Base-by-base conservation (phyloP, 2,113 vertebrate species). In the Dolichallabes microphthalmus region DNA sequence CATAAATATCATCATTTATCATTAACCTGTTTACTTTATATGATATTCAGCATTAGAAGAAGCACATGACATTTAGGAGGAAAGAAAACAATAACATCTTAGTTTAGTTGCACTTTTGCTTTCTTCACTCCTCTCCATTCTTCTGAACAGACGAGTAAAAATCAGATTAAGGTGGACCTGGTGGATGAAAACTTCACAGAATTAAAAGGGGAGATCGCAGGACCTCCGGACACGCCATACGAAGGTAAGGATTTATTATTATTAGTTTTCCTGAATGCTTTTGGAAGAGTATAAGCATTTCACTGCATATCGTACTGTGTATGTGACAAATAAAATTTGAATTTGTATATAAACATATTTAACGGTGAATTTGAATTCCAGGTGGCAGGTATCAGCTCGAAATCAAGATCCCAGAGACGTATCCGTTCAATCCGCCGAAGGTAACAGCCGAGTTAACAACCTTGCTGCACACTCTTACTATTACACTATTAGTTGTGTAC, bases 121-220 rank as follows among this genome's bases (percentile, higher is more conserved):
- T 13, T 63, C 2, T n/a, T 76, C 4, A 30, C 13, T 86, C 11
- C 93, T 89, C 95, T 92, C 94, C 92, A 92, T 91, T 92, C 90
- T 95, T 87, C 92, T 92, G 93, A 25, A 64, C 92, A 99, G 98
- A 99, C 98, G 79, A 99, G 97, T 97, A 99, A 98, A 97, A 99
- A 98, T 95, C 98, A 99, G 94, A 99, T 99, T 89, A 99, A 98
- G 96, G 98, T 99, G 93, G 98, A 99, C 92, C 95, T 99, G 94
- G 97, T 99, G 95, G 97, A 98, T 94, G 98, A 99, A 89, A 99
- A 99, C 94, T 99, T 99, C 95, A 99, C 98, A 93, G 98, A 99
- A 94, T 95, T 99, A 93, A 96, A 96, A 92, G 98, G 98, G 88
- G 98, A 99, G 95, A 99, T 99, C 91, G 98, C 98, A 90, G 98